Evolutionary conservation across 1,140 invertebrate genomes (phyloP), one percentile per base, ranked within the genome.

Genomic region (Brachionus rubens): DNA sequence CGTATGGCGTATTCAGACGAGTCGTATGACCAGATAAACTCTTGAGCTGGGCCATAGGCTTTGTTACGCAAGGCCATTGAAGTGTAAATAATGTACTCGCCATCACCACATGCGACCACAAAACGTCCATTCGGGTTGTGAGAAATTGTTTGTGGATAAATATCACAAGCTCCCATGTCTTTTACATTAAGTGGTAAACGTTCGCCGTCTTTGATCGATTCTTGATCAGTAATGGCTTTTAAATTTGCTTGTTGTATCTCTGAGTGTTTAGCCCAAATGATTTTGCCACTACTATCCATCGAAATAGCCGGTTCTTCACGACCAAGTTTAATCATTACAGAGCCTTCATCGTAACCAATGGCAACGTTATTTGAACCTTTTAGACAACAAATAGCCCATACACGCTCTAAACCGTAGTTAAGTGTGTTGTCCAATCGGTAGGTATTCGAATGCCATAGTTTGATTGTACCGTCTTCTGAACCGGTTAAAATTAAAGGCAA

Each of bases 61-160:
- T 99, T 99, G 83, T 99, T 99, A 50, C 97, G 88, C 40, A 99
- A 86, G 0, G 95, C 96, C 93, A 99, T 97, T 0, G 96, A 94
- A 0, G 97, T 99, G 84, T 99, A 99, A 79, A 99, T 98, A 14
- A 99, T 99, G 83, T 98, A 99, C 83, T 99, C 97, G 0, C 96
- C 97, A 86, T 99, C 97, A 9, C 97, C 97, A 85, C 97, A 99
- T 7, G 99, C 96, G 3, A 98, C 96, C 1, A 99, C 91, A 86
- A 99, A 99, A 54, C 89, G 88, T 48, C 97, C 97, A 85, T 99
- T 99, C 0, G 96, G 94, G 87, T 98, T 99, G 81, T 99, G 97
- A 21, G 92, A 91, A 78, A 99, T 94, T 0, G 92, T 97, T 83
- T 99, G 96, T 0, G 97, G 97, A 84, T 98, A 99, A 78, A 99